These are phyloP conservation scores for Drosophila rufa DNA, from an alignment of 1,140 invertebrate species.

Conservation along the genomic window DNA sequence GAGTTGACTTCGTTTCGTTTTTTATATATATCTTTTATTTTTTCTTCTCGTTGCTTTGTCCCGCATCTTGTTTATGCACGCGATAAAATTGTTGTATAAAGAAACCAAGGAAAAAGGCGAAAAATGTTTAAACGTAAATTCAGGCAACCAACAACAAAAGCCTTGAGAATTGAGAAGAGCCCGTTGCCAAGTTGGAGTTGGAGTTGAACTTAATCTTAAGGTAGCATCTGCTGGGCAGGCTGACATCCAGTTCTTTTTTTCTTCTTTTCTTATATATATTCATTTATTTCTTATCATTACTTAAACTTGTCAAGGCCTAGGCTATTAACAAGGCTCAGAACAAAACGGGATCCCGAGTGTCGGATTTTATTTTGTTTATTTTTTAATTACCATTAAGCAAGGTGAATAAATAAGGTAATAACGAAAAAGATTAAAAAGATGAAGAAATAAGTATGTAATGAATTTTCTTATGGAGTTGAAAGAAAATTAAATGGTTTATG, in stretches of 20 bases:
- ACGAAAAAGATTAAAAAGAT: background rate
- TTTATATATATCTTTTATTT: constrained; percentile 15
- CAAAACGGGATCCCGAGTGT: constrained; percentile 1
- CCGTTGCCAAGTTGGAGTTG: constrained; percentile 36
- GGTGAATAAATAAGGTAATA: background rate
- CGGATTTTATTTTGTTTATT: constrained; percentile 2
- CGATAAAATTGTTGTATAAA: constrained; percentile 73
- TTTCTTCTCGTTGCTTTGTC: constrained; percentile 20
- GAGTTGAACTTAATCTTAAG: constrained; percentile 68
- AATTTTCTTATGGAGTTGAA: background rate
- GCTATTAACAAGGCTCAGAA: constrained; percentile 19
- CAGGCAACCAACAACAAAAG: constrained; percentile 65
- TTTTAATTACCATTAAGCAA: constrained; percentile 8
- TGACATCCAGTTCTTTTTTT: constrained; percentile 46
- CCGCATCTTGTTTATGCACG: constrained; percentile 79
- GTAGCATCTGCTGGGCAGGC: constrained; percentile 70
- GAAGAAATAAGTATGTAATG: background rate
- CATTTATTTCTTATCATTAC: constrained; percentile 28
- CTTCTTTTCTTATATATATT: constrained; percentile 6
- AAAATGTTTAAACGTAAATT: constrained; percentile 61
- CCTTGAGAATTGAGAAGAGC: constrained; percentile 60
- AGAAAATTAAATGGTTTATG: no score
- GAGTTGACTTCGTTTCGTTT: constrained; percentile 66
- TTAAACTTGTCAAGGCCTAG: constrained; percentile 30
- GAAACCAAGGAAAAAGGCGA: constrained; percentile 30